Evolutionary conservation across 1,140 invertebrate genomes (phyloP).

Genomic region (Probaryconus sp.): DNA sequence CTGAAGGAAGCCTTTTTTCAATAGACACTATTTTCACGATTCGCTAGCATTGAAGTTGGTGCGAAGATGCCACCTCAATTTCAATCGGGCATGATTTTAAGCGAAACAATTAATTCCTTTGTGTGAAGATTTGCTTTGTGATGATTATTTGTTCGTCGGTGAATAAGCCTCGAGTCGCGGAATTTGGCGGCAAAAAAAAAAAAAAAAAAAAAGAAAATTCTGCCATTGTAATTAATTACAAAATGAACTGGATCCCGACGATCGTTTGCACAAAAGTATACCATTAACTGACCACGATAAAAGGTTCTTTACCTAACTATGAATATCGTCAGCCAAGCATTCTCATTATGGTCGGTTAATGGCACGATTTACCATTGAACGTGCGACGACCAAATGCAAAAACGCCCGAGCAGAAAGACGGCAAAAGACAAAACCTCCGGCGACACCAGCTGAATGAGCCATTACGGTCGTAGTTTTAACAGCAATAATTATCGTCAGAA

Average conservation of each 20-base stretch:
- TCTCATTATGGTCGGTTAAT: conserved; percentile 74
- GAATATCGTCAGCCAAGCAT: conserved; percentile 53
- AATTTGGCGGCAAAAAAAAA: too few species aligned
- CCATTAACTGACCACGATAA: conserved; percentile 62
- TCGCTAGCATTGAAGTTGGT: conserved; percentile 7
- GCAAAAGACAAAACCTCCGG: conserved; percentile 62
- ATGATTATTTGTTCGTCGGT: conserved; percentile 41
- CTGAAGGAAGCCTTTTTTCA: conserved; percentile 29
- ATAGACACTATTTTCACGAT: conserved; percentile 33
- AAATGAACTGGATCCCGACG: conserved; percentile 28
- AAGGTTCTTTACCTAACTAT: conserved; percentile 35
- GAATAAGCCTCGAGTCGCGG: conserved; percentile 10
- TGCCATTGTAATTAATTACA: conserved; percentile 47
- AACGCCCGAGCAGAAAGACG: conserved; percentile 52
- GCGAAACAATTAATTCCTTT: conserved; percentile 37
- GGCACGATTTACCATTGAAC: conserved; percentile 73
- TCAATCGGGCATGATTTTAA: conserved; percentile 15
- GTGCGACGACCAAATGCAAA: too few species aligned
- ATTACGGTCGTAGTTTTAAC: conserved; percentile 72
- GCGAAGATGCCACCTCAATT: conserved; percentile 4
- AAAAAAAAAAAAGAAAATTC: conserved; percentile 41
- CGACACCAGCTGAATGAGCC: conserved; percentile 76
- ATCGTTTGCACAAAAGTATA: conserved; percentile 42
- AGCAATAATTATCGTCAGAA: conserved; percentile 76
- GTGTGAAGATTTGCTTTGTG: conserved; percentile 48